These are phyloP conservation scores for Masnerella sp. DNA, from an alignment of 2,888 invertebrate species.

Conservation along the genomic window DNA sequence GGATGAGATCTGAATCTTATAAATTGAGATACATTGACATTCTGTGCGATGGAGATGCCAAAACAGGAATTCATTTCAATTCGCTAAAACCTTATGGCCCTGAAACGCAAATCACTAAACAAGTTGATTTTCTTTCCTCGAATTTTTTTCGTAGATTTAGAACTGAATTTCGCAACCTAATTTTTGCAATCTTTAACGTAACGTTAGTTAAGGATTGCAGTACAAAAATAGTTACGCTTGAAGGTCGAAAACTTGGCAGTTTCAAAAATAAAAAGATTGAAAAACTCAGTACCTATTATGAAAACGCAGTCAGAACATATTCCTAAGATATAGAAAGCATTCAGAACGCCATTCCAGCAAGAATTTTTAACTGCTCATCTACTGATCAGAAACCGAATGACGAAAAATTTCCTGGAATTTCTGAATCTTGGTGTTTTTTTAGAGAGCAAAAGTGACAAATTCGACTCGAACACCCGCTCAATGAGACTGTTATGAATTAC, in stretches of 20 bases:
- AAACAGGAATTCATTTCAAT: slow-evolving; percentile 26
- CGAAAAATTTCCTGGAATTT: slow-evolving; percentile 9
- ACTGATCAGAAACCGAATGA: slow-evolving; percentile 23
- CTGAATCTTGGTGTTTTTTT: slow-evolving; percentile 24
- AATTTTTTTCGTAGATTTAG: no score
- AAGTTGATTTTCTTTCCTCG: no score
- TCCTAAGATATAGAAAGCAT: slow-evolving; percentile 8
- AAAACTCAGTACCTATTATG: slow-evolving; percentile 22
- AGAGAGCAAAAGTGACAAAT: slow-evolving; percentile 14
- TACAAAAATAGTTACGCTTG: slow-evolving; percentile 18
- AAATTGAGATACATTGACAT: slow-evolving; percentile 26
- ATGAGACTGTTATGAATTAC: slow-evolving; percentile 11
- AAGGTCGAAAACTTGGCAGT: slow-evolving; percentile 15
- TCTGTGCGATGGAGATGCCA: slow-evolving; percentile 27
- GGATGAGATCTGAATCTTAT: slow-evolving; percentile 17
- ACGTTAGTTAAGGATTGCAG: slow-evolving; percentile 15
- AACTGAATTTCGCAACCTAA: not conserved
- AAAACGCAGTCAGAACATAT: slow-evolving; percentile 25
- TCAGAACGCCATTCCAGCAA: slow-evolving; percentile 17
- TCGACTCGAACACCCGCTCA: slow-evolving; percentile 4
- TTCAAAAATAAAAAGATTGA: slow-evolving; percentile 16
- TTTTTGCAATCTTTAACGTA: no score
- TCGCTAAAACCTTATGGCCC: slow-evolving; percentile 18
- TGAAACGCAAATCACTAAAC: slow-evolving; percentile 20
- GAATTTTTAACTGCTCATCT: slow-evolving; percentile 18